phyloP scores from a whole-genome alignment of 2,113 vertebrate species.

The Buteo buteo region DNA sequence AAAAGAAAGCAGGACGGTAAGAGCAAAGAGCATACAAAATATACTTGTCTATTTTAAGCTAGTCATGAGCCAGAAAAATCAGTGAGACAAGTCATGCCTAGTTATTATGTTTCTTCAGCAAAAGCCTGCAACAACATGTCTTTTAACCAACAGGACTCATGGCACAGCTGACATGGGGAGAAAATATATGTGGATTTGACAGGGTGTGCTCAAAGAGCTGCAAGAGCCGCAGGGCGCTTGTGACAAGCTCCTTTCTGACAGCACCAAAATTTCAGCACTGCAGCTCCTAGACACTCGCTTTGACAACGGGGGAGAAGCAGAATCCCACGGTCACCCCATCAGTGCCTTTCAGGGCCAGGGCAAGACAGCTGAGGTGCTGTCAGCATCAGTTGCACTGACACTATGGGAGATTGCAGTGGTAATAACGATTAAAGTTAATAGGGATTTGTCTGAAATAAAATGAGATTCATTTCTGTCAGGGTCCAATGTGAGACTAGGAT shows the following conservation, averaged over 20 bases:
- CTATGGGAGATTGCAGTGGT: not conserved
- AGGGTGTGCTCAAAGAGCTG: not conserved
- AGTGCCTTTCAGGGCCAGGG: not conserved
- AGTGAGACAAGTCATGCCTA: not conserved
- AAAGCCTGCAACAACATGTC: not conserved
- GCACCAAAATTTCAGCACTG: not conserved
- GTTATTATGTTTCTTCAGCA: not conserved
- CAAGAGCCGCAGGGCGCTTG: accelerated
- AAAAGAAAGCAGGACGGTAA: not conserved
- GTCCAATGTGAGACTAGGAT: not conserved
- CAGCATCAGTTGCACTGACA: not conserved
- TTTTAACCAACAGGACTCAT: not conserved
- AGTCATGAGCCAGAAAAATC: not conserved
- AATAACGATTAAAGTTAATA: not conserved
- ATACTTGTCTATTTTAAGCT: not conserved
- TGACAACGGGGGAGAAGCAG: not conserved
- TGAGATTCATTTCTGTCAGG: not conserved
- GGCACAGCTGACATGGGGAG: not conserved
- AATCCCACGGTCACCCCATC: not conserved
- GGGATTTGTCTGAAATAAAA: not conserved
- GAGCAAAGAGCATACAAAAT: not conserved
- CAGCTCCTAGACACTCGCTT: not conserved
- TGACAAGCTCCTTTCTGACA: not conserved
- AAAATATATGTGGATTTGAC: not conserved
- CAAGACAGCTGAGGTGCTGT: not conserved